A percentile compares a stretch with the other conserved stretches of the same genome.
Conservation (phyloP, 2,797 vertebrate species). For the Catharus ustulatus region DNA sequence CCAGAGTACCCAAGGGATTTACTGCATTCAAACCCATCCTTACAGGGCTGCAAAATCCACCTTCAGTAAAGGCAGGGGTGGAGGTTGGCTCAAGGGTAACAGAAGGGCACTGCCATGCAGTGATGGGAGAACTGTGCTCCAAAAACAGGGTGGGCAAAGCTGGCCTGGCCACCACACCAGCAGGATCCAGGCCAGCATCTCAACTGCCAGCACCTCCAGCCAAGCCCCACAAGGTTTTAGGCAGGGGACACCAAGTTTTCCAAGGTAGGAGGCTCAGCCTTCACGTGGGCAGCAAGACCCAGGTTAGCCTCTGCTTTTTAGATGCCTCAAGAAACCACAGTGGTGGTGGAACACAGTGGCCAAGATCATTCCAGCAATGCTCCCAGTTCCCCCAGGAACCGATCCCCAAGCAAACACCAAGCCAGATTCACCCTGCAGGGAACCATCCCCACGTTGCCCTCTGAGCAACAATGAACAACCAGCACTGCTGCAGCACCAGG, state of each 20-base stretch:
- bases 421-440: not conserved
- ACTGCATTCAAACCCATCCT: not conserved
- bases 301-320: not conserved
- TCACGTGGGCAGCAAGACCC: too few relatives aligned
- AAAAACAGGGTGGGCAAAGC: not conserved
- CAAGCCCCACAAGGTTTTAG: not conserved
- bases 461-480: not conserved
- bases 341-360: not conserved
- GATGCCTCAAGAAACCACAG: accelerated
- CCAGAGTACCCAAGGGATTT: not conserved
- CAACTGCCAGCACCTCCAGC: not conserved
- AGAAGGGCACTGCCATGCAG: not conserved
- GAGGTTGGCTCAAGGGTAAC: not conserved
- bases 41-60: not conserved
- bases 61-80: not conserved
- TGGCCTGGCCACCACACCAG: not conserved
- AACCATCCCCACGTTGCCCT: accelerated
- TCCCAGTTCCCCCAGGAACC: not conserved
- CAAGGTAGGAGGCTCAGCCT: not conserved
- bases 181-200: not conserved
- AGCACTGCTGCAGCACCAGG: not conserved
- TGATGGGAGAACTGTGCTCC: not conserved
- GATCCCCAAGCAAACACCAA: not conserved
- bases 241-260: not conserved
- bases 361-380: accelerated